phyloP scores from a whole-genome alignment of 2,113 vertebrate species.

The Chloropsis cyanopogon region DNA sequence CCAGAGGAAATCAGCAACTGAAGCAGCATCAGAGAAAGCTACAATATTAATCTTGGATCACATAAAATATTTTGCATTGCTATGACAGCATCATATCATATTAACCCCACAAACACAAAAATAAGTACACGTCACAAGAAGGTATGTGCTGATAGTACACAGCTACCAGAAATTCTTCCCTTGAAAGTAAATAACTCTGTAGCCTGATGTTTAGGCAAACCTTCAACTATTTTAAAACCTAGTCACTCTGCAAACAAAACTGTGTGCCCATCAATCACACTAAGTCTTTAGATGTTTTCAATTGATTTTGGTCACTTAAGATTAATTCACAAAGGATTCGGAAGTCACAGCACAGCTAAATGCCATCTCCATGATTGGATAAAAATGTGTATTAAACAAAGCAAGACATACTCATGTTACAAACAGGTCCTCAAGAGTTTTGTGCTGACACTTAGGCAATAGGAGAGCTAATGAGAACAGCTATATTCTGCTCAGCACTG shows the following conservation, averaged over 20 bases:
- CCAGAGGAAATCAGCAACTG: background rate
- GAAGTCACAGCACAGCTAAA: background rate
- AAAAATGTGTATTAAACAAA: conserved; percentile 23
- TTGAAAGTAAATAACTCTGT: background rate
- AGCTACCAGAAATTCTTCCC: background rate
- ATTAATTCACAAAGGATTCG: background rate
- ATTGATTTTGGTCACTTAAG: conserved; percentile 23
- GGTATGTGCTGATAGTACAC: background rate
- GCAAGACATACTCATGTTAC: background rate
- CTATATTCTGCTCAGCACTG: background rate
- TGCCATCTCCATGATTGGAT: background rate
- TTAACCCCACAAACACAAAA: background rate
- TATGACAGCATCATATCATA: background rate
- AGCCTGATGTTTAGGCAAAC: background rate
- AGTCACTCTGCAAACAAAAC: background rate
- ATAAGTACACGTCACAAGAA: background rate
- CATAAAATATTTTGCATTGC: background rate
- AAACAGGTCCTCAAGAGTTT: conserved; percentile 1
- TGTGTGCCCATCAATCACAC: background rate
- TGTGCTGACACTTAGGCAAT: background rate
- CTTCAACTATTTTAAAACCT: conserved; percentile 4
- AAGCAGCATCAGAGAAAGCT: background rate
- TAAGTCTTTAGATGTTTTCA: conserved; percentile 2
- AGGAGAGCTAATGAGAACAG: conserved; percentile 5
- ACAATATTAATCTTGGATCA: background rate